phyloP scores from a whole-genome alignment of 1,140 invertebrate species.

The Cyphomyrmex costatus region DNA sequence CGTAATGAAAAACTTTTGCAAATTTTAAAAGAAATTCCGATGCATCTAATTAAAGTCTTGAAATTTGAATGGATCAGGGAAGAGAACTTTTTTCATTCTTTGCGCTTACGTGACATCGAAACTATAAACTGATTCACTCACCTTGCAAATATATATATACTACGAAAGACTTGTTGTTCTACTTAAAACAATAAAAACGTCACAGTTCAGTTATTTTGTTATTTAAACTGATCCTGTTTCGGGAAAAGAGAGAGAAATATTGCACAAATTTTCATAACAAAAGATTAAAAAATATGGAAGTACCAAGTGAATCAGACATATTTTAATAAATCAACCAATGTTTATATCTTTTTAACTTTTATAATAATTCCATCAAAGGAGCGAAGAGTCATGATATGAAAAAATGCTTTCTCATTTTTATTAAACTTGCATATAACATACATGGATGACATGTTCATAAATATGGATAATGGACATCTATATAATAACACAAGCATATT shows the following conservation, averaged over 20 bases:
- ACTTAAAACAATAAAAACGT: neutral
- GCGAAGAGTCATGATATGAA: neutral
- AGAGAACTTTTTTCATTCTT: constrained; percentile 2
- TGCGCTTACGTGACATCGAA: neutral
- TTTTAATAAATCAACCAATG: neutral
- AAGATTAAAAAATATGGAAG: neutral
- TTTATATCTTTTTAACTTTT: neutral
- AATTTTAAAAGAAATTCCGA: constrained; percentile 6
- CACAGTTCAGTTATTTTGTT: neutral
- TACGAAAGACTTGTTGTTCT: neutral
- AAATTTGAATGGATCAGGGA: neutral
- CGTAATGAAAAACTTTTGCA: constrained; percentile 9
- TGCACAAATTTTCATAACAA: neutral
- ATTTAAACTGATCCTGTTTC: neutral
- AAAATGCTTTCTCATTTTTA: constrained; percentile 32
- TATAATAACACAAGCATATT: constrained; percentile 34
- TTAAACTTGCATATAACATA: constrained; percentile 14
- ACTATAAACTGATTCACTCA: constrained; percentile 3
- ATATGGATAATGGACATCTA: constrained; percentile 7
- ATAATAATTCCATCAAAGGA: constrained; percentile 4
- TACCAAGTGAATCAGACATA: neutral
- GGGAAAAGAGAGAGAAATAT: neutral
- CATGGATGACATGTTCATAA: neutral
- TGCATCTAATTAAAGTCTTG: constrained; percentile 19
- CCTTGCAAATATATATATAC: neutral